Conservation (phyloP, 1,140 invertebrate genomes). For the Trichonephila clavipes region DNA sequence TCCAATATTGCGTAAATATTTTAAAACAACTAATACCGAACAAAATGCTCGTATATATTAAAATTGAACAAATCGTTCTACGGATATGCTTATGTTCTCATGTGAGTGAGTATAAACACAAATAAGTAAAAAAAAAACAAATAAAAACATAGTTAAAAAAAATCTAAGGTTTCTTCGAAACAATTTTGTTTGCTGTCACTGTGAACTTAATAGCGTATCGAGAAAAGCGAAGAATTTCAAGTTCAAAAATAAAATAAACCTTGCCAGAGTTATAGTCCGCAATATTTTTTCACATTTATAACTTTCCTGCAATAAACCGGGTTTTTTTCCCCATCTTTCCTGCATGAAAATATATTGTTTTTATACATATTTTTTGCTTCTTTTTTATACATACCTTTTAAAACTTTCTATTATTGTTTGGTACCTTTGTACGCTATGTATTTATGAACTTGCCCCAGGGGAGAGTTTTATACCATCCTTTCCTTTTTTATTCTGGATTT, state of each 20-base stretch:
- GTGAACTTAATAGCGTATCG: neutral
- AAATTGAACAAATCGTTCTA: no score
- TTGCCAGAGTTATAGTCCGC: neutral
- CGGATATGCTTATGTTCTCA: no score
- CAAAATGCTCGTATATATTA: no score
- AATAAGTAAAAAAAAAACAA: no score
- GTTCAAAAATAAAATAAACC: conserved; percentile 3
- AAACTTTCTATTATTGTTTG: conserved; percentile 5
- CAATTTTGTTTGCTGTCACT: conserved; percentile 6
- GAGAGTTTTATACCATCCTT: neutral
- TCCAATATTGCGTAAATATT: no score
- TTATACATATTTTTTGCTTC: neutral
- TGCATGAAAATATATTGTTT: neutral
- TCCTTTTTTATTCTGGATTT: neutral
- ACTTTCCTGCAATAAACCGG: conserved; percentile 16
- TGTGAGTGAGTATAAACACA: no score
- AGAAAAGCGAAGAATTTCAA: neutral
- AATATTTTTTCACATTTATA: conserved; percentile 25
- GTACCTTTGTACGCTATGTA: conserved; percentile 19
- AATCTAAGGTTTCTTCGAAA: neutral
- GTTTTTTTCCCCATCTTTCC: neutral
- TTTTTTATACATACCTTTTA: conserved; percentile 9
- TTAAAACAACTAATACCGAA: no score
- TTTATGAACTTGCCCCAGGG: neutral
- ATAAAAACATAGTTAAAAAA: neutral